Evolutionary conservation across 2,797 vertebrate species (phyloP).

Genomic region (Xiphorhynchus erythropygius): DNA sequence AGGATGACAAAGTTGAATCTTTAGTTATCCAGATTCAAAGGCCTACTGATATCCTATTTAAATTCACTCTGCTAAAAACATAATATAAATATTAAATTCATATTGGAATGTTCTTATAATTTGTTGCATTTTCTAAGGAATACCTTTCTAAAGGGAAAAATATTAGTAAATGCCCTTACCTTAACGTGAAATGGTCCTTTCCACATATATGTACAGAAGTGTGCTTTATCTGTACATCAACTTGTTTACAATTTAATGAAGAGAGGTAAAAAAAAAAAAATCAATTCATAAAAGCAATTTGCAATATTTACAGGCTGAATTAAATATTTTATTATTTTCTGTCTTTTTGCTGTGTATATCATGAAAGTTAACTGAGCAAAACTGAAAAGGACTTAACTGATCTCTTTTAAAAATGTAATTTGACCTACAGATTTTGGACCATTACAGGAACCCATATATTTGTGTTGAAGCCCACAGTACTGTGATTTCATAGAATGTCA

Average conservation of each 20-base stretch:
- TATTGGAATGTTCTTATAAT: neutral
- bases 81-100: neutral
- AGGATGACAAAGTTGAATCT: neutral
- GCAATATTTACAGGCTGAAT: neutral
- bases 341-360: neutral
- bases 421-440: neutral
- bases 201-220: neutral
- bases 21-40: neutral
- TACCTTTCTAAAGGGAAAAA: neutral
- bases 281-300: neutral
- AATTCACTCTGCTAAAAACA: neutral
- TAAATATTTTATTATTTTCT: neutral
- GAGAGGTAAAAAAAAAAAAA: neutral
- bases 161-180: neutral
- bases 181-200: neutral
- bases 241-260: neutral
- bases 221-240: neutral
- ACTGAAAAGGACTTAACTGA: neutral
- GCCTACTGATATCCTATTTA: neutral
- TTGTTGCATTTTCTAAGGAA: neutral
- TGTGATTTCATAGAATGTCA: neutral
- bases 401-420: neutral
- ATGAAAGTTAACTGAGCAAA: neutral
- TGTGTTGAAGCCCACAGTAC: neutral
- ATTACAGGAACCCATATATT: neutral